These are phyloP conservation scores for Pseudolaguvia tuberculata DNA, from an alignment of 2,113 vertebrate genomes.

Conservation along the genomic window DNA sequence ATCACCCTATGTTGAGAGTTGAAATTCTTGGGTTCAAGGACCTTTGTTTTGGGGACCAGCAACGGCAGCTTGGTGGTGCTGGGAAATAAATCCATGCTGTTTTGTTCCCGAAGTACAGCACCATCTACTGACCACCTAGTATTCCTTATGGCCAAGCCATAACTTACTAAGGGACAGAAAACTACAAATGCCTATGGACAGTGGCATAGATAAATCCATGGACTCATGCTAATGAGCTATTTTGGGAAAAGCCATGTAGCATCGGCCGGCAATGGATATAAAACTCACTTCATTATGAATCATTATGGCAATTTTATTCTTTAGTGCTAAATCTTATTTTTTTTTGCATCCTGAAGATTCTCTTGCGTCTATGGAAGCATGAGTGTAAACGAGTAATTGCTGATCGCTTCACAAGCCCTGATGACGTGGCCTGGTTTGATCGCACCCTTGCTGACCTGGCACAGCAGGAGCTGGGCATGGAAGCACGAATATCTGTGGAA, in stretches of 20 bases:
- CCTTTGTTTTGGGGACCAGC: too few species aligned
- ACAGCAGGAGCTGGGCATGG: conserved; percentile 67
- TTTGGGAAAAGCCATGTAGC: not conserved
- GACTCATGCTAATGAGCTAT: too few species aligned
- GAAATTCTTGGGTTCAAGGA: too few species aligned
- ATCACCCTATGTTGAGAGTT: too few species aligned
- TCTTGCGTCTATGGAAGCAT: conserved; percentile 87
- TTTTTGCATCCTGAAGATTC: conserved; percentile 60
- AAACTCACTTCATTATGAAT: not conserved
- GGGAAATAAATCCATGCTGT: too few species aligned
- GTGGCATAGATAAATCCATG: not conserved
- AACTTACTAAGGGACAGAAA: not conserved
- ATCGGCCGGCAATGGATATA: not conserved
- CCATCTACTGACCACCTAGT: too few species aligned
- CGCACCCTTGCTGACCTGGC: conserved; percentile 68
- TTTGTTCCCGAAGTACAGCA: too few species aligned
- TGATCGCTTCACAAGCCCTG: conserved; percentile 80
- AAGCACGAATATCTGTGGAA: conserved; percentile 64
- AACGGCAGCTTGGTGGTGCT: too few species aligned
- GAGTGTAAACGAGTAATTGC: conserved; percentile 92
- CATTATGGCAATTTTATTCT: not conserved
- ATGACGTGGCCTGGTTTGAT: conserved; percentile 88
- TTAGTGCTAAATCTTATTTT: not conserved
- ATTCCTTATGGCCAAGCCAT: too few species aligned
- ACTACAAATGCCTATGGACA: not conserved